A percentile compares a stretch with the other conserved stretches of the same genome.
Conservation (phyloP, 1,140 invertebrate genomes). For the Drosophila hydei region DNA sequence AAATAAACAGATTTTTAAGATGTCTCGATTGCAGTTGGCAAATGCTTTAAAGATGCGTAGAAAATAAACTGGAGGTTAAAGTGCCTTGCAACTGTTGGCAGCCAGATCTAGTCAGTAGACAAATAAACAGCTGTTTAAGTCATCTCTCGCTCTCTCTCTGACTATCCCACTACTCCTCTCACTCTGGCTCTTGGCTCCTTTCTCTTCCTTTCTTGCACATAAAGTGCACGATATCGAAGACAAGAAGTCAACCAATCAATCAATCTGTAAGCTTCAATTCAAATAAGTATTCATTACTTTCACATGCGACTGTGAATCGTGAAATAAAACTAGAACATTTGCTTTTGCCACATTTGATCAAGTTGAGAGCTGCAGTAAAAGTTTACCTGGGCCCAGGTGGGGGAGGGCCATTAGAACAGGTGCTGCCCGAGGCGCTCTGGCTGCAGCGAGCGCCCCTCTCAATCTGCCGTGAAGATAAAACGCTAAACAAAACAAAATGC, state of each 20-base stretch:
- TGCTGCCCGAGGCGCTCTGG: constrained; percentile 40
- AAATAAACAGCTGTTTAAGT: background rate
- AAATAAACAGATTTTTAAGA: no score
- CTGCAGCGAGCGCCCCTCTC: constrained; percentile 24
- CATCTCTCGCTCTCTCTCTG: no score
- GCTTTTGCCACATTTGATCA: constrained; percentile 13
- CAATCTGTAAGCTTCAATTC: background rate
- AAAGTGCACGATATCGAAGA: no score
- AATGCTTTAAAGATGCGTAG: no score
- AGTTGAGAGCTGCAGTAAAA: constrained; percentile 13
- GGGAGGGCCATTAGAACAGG: constrained; percentile 52
- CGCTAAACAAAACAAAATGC: constrained; percentile 20
- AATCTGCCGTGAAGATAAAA: constrained; percentile 54
- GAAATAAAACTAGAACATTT: background rate
- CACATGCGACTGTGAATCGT: background rate
- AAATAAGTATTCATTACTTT: background rate
- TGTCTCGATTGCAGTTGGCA: no score
- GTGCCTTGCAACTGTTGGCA: background rate
- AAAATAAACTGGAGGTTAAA: background rate
- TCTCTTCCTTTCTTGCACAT: no score
- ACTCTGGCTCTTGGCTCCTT: no score
- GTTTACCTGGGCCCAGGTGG: background rate
- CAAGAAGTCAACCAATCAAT: background rate
- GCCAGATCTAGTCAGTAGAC: no score
- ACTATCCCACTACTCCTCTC: no score